Evolutionary conservation across 2,113 vertebrate species (phyloP), one percentile per base, ranked within the genome.

Genomic region (Clupea harengus): DNA sequence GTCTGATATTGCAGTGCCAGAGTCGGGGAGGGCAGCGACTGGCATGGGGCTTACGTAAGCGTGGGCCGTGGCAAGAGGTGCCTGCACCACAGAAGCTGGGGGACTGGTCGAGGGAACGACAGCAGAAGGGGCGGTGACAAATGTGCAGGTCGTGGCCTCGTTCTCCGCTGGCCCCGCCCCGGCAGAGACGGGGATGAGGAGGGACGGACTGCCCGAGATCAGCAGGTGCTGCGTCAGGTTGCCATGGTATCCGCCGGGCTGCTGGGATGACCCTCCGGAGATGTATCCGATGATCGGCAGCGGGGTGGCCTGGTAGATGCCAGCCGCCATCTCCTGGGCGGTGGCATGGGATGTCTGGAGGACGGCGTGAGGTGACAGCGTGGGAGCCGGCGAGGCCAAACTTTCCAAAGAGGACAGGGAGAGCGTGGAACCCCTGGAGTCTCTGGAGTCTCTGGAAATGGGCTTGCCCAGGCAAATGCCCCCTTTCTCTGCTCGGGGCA

Each of bases 261-360:
- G 97, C 91, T 94, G 95, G 81, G 94, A 82, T 10, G 83, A 93
- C 45, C 89, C 84, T 80, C 93, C 94, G 85, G 95, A 97, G 93
- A 99, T 96, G 90, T 99, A 99, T 89, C 97, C 98, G 0, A 99
- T 99, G 91, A 99, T 98, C 0, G 98, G 97, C 0, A 97, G 94
- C 87, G 99, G 98, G 3, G 97, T 93, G 87, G 97, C 95, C 0
- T 97, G 94, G 10, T 98, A 99, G 90, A 99, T 97, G 88, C 95
- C 96, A 0, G 96, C 94, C 8, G 97, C 95, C 86, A 98, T 93
- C 6, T 97, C 96, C 90, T 99, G 97, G 0, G 95, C 95, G 88
- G 72, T 93, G 85, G 93, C 95, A 60, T 98, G 95, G 44, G 97
- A 94, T 75, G 98, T 97, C 93, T 99, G 98, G 82, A 98, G 97